Evolutionary conservation across 2,113 vertebrate species (phyloP), one percentile per base, ranked within the genome.

Genomic region (Cochlearius cochlearius): DNA sequence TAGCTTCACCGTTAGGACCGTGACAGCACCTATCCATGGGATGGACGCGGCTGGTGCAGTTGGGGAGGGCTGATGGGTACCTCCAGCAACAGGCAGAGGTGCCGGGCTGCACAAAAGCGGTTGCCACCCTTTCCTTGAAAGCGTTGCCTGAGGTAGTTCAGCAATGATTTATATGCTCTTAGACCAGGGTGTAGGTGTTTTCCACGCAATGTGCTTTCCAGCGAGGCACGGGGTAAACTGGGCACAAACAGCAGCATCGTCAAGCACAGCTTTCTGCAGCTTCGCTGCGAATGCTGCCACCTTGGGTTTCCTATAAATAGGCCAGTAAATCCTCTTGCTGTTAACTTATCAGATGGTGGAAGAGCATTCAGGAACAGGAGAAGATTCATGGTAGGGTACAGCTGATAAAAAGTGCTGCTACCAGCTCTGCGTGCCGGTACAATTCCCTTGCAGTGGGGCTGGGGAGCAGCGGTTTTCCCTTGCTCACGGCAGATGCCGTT

Each of bases 31-130:
- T 38, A 0, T 45, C 47, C 25, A 4, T 0, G 16, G 52, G 56
- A 14, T 32, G 56, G 45, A n/a, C 0, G 2, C 15, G 43, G 47
- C 32, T 38, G 63, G 30, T 32, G 50, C 55, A 20, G 39, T 53
- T 0, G 0, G 45, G 27, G 38, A 6, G 16, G 45, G 26, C 32
- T 60, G 3, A 11, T 15, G 49, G 15, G n/a, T 12, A 6, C 78
- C 71, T 58, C 23, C 56, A 47, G 68, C 21, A 27, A 12, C 8
- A 32, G 56, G 21, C 27, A 11, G 38, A 26, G 59, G 10, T 47
- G 49, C 41, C 5, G 8, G 25, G 58, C 17, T 64, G 22, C 30
- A 50, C 47, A 34, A 45, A 49, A 69, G 39, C 23, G 43, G 20
- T 25, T 64, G 36, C 39, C n/a, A 17, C 15, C 72, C 20, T 58